Evolutionary conservation across 2,797 vertebrate genomes (phyloP).

Genomic region (Molossus molossus): DNA sequence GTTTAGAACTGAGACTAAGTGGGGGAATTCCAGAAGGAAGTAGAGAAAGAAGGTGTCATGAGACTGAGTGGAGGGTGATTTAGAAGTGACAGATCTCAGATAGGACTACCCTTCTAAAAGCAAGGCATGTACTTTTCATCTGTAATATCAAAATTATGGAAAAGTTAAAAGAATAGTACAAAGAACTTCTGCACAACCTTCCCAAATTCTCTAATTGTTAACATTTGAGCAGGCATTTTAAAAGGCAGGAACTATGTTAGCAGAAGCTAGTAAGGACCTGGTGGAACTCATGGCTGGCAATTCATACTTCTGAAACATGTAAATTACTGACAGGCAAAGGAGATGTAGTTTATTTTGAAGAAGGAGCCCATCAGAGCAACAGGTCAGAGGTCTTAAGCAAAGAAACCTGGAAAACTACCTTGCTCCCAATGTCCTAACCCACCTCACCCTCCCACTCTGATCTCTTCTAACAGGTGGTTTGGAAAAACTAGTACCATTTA

Average conservation of each 20-base stretch:
- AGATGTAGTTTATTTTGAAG: conserved; percentile 43
- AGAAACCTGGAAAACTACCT: conserved; percentile 50
- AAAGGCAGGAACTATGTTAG: conserved; percentile 40
- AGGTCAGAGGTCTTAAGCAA: neutral
- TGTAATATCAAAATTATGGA: conserved; percentile 27
- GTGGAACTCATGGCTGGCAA: neutral
- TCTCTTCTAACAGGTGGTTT: conserved; percentile 53
- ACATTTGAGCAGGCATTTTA: conserved; percentile 32
- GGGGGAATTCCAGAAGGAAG: neutral
- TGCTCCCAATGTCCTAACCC: neutral
- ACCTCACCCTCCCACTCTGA: neutral
- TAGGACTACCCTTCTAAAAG: conserved; percentile 22
- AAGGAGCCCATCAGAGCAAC: conserved; percentile 15
- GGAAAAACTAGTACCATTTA: conserved; percentile 56
- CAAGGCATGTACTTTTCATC: neutral
- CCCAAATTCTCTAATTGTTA: conserved; percentile 47
- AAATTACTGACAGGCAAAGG: conserved; percentile 27
- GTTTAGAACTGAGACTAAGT: conserved; percentile 27
- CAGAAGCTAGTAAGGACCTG: neutral
- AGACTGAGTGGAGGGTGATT: neutral
- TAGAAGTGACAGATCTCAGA: conserved; percentile 37
- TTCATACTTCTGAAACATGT: conserved; percentile 21
- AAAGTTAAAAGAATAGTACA: conserved; percentile 45
- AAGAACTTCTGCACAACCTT: neutral
- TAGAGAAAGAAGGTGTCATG: conserved; percentile 24